Evolutionary conservation across 2,797 vertebrate genomes (phyloP).

Genomic region (Uromys caudimaculatus): DNA sequence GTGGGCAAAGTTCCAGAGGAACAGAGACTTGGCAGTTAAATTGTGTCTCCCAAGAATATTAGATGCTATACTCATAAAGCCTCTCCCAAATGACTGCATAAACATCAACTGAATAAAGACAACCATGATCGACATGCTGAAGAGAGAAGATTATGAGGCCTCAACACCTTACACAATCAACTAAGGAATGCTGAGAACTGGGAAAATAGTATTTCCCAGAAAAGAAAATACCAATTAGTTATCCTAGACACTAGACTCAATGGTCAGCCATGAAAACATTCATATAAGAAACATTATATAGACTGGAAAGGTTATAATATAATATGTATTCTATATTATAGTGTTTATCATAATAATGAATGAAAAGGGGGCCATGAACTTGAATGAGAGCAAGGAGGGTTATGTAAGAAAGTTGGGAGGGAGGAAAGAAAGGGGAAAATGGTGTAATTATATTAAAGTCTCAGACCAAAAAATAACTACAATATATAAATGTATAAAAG

Average conservation of each 20-base stretch:
- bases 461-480: background rate
- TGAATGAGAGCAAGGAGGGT: background rate
- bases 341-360: background rate
- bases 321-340: background rate
- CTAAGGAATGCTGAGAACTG: background rate
- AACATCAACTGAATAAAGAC: background rate
- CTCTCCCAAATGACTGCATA: background rate
- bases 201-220: background rate
- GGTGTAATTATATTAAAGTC: background rate
- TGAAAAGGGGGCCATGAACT: background rate
- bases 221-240: background rate
- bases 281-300: background rate
- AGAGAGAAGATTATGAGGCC: background rate
- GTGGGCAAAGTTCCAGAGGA: background rate
- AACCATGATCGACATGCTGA: background rate
- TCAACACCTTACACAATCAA: background rate
- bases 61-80: background rate
- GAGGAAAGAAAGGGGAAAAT: background rate
- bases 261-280: no score
- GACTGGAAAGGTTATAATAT: no score
- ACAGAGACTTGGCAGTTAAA: background rate
- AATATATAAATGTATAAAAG: background rate
- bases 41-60: background rate
- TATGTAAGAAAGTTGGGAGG: background rate
- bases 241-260: no score